Percentiles rank a stretch among this genome's conserved stretches.
These are phyloP conservation scores for Emydoidea blandingii DNA, from an alignment of 2,797 vertebrate genomes.

Conservation along the genomic window DNA sequence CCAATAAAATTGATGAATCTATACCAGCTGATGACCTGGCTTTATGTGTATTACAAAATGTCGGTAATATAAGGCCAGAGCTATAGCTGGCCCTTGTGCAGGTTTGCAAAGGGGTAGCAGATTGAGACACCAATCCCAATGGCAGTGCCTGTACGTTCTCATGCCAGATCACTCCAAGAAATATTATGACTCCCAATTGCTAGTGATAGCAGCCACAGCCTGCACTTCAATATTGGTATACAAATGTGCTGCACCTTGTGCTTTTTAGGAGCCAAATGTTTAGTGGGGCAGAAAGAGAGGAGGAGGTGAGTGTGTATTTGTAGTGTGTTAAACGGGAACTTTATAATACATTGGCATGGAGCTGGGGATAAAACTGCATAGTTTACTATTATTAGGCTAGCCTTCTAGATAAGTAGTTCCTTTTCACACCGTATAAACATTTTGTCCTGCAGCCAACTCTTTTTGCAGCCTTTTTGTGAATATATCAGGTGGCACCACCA, in stretches of 20 bases:
- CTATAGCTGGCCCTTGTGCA: neutral
- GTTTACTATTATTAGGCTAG: neutral
- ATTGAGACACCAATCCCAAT: neutral
- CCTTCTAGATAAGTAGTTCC: neutral
- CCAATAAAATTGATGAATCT: neutral
- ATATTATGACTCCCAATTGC: neutral
- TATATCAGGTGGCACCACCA: conserved; percentile 56
- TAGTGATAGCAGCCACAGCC: neutral
- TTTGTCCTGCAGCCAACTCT: conserved; percentile 27
- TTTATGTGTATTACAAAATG: neutral
- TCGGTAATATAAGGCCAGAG: neutral
- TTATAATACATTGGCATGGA: neutral
- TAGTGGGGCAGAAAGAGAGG: neutral
- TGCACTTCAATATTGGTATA: neutral
- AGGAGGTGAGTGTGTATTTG: neutral
- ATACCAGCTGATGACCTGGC: too few relatives aligned
- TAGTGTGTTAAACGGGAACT: neutral
- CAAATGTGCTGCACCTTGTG: neutral
- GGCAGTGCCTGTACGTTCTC: neutral
- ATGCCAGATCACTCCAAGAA: neutral
- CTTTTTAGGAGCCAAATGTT: neutral
- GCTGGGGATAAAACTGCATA: neutral
- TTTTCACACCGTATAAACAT: conserved; percentile 39
- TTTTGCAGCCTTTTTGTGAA: conserved; percentile 42
- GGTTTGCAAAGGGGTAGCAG: neutral